Evolutionary conservation across 1,140 invertebrate species (phyloP).

Genomic region (Hormaphis cornu): DNA sequence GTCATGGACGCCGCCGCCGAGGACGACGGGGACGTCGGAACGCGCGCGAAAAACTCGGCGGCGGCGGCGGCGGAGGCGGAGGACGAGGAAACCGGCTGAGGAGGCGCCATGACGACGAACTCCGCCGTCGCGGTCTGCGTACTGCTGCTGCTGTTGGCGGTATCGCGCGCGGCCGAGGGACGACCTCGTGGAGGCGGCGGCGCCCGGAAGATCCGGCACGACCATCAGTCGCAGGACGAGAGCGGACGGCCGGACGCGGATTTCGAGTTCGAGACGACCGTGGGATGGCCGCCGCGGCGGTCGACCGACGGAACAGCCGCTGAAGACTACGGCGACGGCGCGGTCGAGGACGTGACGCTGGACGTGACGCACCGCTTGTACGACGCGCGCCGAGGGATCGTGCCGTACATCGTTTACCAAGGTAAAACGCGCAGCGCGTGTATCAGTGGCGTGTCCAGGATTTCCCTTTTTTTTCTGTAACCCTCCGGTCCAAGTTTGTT

Average conservation of each 20-base stretch:
- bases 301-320: background rate
- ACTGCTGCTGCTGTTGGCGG: too few species aligned
- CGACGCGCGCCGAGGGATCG: slow-evolving; percentile 2
- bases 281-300: background rate
- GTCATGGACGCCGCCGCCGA: background rate
- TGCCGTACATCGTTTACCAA: slow-evolving; percentile 6
- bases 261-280: slow-evolving; percentile 10
- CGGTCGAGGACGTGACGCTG: background rate
- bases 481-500: too few species aligned
- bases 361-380: background rate
- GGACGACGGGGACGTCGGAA: background rate
- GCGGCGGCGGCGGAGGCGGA: too few species aligned
- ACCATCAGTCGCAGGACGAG: background rate
- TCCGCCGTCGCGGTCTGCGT: too few species aligned
- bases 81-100: too few species aligned
- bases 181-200: background rate
- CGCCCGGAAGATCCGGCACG: background rate
- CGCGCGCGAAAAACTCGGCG: too few species aligned
- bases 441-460: too few species aligned
- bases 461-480: too few species aligned
- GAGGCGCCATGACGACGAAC: background rate
- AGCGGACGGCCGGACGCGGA: background rate
- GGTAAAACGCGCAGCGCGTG: background rate
- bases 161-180: background rate
- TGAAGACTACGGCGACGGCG: background rate